A percentile compares a stretch with the other conserved stretches of the same genome.
These are phyloP conservation scores for Oryctes rhinoceros DNA, from an alignment of 1,140 invertebrate species.

Conservation along the genomic window DNA sequence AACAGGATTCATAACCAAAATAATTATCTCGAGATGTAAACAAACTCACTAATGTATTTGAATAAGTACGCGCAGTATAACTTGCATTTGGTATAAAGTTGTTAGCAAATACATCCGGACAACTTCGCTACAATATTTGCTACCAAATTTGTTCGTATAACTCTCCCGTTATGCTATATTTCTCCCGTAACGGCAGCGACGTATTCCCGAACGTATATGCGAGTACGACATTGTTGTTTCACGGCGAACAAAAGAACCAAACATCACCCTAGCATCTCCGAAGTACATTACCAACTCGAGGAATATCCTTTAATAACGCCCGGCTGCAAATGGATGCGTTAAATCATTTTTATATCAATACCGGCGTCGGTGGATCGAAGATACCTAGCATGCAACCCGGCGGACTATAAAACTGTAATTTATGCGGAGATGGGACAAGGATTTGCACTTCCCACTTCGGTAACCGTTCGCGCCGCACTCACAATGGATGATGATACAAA, in stretches of 20 bases:
- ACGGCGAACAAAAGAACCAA: not conserved
- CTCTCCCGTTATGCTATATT: no score
- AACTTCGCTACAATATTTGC: no score
- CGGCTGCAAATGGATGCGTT: not conserved
- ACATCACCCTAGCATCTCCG: not conserved
- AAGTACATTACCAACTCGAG: not conserved
- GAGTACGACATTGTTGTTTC: not conserved
- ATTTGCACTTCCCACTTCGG: not conserved
- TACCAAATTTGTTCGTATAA: no score
- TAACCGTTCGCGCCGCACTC: not conserved
- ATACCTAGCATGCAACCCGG: not conserved
- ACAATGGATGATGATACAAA: not conserved
- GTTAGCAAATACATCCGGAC: no score
- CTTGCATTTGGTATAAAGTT: no score
- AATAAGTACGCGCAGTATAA: no score
- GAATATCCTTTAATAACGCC: not conserved
- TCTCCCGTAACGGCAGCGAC: no score
- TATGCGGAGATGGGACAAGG: constrained; percentile 1
- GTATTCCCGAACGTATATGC: not conserved
- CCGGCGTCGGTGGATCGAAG: not conserved
- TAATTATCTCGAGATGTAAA: no score
- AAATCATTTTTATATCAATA: constrained; percentile 15
- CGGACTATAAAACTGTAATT: constrained; percentile 9
- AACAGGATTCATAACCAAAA: no score
- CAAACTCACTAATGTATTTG: no score